These are phyloP conservation scores for Erebia epiphron DNA, from an alignment of 2,888 invertebrate genomes.

Conservation along the genomic window DNA sequence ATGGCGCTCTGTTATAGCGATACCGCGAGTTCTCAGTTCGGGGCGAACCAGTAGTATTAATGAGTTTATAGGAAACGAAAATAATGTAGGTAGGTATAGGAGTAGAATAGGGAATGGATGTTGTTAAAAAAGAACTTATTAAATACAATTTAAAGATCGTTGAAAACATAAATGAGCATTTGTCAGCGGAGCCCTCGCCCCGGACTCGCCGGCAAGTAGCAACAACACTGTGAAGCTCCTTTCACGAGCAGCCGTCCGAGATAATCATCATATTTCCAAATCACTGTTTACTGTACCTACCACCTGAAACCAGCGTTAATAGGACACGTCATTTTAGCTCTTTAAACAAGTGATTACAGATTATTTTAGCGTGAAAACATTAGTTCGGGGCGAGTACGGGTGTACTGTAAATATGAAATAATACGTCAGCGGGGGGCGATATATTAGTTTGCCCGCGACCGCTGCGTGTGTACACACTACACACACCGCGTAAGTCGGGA, in stretches of 20 bases:
- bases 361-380: constrained; percentile 10
- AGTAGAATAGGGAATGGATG: no score
- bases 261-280: constrained; percentile 22
- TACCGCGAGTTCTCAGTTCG: no score
- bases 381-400: not conserved
- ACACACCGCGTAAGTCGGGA: not conserved
- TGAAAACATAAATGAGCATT: no score
- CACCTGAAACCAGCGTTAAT: not conserved
- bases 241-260: not conserved
- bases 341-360: not conserved
- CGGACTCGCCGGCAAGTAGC: not conserved
- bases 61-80: no score
- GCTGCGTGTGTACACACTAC: not conserved
- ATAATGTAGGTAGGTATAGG: no score
- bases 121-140: no score
- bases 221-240: not conserved
- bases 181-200: not conserved
- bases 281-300: not conserved
- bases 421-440: constrained; percentile 23
- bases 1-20: no score
- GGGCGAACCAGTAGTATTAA: no score
- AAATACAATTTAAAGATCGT: not conserved
- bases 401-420: not conserved
- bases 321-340: constrained; percentile 1
- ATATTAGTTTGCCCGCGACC: constrained; percentile 24